Conservation (phyloP, 2,888 invertebrate species). For the Rhagonycha fulva region DNA sequence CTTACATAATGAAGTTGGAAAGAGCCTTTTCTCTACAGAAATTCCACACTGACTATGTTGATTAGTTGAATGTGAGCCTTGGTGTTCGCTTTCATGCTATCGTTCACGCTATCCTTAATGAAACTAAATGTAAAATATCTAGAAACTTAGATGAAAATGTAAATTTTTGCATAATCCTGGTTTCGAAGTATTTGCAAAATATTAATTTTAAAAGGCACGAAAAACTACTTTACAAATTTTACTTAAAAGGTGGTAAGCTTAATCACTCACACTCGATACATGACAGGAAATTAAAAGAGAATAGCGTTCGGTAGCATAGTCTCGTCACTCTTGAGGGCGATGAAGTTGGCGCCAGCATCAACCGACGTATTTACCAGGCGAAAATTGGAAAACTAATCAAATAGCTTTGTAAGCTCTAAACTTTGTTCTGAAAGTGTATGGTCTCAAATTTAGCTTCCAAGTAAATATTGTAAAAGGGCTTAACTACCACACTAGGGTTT, state of each 20-base stretch:
- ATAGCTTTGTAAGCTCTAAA: constrained; percentile 7
- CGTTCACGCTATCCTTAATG: not conserved
- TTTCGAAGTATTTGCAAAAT: not conserved
- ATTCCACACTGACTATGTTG: not conserved
- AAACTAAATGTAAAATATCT: not conserved
- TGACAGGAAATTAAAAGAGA: constrained; percentile 27
- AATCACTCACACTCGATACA: constrained; percentile 13
- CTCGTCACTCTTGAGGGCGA: constrained; percentile 12
- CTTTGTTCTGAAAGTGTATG: not conserved
- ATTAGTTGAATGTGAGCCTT: not conserved
- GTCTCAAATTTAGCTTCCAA: not conserved
- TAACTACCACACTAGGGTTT: not conserved
- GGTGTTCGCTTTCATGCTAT: not conserved
- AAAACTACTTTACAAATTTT: not conserved
- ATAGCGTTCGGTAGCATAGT: constrained; percentile 7
- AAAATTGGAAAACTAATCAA: constrained; percentile 27
- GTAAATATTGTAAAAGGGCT: not conserved
- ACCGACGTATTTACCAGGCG: constrained; percentile 19
- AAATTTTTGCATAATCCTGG: not conserved
- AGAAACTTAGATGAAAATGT: not conserved
- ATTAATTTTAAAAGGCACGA: not conserved
- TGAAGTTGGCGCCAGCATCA: constrained; percentile 24
- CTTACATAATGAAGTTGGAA: not conserved
- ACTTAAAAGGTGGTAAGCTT: constrained; percentile 2
- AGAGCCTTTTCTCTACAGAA: not conserved